phyloP scores from a whole-genome alignment of 2,113 vertebrate species.

The Herpailurus yagouaroundi region DNA sequence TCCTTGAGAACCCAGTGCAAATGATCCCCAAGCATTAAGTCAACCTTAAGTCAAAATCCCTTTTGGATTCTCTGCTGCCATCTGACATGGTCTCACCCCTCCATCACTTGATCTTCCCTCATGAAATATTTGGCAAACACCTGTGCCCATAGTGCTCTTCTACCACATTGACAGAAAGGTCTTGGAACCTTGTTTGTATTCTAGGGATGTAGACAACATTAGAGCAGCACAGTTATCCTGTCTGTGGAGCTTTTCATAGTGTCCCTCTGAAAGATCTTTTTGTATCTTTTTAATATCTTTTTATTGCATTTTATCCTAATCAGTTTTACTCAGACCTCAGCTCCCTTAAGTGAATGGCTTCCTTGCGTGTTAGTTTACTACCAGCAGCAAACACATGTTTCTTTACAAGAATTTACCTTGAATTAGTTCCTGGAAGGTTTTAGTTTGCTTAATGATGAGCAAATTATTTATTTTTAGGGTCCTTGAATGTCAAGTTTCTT shows the following conservation, averaged over 20 bases:
- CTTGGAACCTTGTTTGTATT: not conserved
- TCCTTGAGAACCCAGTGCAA: not conserved
- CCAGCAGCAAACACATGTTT: not conserved
- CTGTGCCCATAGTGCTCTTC: not conserved
- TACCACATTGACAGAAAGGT: not conserved
- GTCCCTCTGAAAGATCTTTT: not conserved
- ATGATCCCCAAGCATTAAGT: not conserved
- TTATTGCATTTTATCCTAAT: not conserved
- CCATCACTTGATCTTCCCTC: not conserved
- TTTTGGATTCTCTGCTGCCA: not conserved
- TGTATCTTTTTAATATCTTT: not conserved
- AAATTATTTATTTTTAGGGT: not conserved
- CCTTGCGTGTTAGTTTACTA: not conserved
- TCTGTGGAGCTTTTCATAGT: not conserved
- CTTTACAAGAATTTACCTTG: constrained; percentile 35
- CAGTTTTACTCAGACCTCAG: not conserved
- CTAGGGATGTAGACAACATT: not conserved
- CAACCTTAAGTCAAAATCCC: not conserved
- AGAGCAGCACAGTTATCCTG: not conserved
- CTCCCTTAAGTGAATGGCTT: not conserved
- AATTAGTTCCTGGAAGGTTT: not conserved
- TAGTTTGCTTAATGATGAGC: not conserved
- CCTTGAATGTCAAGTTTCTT: constrained; percentile 8
- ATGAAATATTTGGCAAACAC: not conserved
- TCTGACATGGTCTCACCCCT: not conserved